Conservation (phyloP, 1,140 invertebrate species). For the Drosophila pandora region DNA sequence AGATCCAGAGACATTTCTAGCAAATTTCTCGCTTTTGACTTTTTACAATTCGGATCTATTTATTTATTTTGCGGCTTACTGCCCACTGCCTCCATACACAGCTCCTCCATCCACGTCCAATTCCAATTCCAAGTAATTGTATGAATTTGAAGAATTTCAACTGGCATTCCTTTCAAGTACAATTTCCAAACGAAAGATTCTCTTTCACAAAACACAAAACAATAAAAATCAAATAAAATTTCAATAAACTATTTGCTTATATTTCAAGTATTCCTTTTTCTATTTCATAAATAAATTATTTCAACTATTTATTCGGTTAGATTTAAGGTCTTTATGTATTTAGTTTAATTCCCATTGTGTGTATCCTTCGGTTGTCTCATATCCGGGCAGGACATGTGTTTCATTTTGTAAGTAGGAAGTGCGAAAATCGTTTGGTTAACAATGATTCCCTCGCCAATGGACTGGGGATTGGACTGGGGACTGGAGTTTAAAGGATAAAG, state of each 20-base stretch:
- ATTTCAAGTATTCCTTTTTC: too few species aligned
- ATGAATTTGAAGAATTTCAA: constrained; percentile 33
- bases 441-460: constrained; percentile 2
- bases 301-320: too few species aligned
- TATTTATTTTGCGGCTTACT: constrained; percentile 54
- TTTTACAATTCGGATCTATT: constrained; percentile 45
- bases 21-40: constrained; percentile 20
- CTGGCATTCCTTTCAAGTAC: not conserved
- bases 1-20: not conserved
- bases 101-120: not conserved
- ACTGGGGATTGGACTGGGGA: too few species aligned
- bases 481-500: too few species aligned
- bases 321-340: too few species aligned
- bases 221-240: too few species aligned
- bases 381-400: constrained; percentile 12
- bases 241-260: too few species aligned
- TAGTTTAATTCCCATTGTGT: not conserved
- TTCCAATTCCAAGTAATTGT: constrained; percentile 19
- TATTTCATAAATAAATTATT: too few species aligned
- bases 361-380: not conserved
- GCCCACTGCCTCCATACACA: not conserved
- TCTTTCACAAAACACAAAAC: not conserved
- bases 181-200: not conserved
- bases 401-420: constrained; percentile 22
- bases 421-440: constrained; percentile 26